Evolutionary conservation across 2,797 vertebrate species (phyloP).

Genomic region (Parauchenoglanis punctatus): DNA sequence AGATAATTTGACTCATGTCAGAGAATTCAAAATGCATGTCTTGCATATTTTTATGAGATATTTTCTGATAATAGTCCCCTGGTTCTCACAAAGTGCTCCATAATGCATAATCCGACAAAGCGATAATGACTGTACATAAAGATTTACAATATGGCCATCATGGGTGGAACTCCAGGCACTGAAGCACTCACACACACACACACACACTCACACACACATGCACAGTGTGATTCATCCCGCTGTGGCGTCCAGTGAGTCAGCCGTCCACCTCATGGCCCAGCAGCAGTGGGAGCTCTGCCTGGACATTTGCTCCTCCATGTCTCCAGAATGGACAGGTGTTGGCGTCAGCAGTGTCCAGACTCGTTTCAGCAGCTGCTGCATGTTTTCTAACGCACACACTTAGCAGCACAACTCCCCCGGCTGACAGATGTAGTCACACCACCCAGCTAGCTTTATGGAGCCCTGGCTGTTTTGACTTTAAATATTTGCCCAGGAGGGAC

Average conservation of each 20-base stretch:
- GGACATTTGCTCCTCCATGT: constrained; percentile 78
- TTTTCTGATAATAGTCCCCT: not conserved
- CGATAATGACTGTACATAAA: constrained; percentile 37
- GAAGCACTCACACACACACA: constrained; percentile 20
- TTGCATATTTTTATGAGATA: not conserved
- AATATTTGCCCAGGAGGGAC: constrained; percentile 82
- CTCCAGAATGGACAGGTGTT: constrained; percentile 81
- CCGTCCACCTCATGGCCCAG: constrained; percentile 50
- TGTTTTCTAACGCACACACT: constrained; percentile 58
- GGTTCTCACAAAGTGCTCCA: constrained; percentile 8
- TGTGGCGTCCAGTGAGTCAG: constrained; percentile 49
- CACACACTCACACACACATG: constrained; percentile 31
- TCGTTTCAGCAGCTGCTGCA: constrained; percentile 77
- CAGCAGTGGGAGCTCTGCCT: constrained; percentile 57
- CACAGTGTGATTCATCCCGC: constrained; percentile 45
- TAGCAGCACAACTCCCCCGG: constrained; percentile 59
- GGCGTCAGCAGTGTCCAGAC: constrained; percentile 78
- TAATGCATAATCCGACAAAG: constrained; percentile 10
- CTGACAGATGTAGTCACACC: constrained; percentile 78
- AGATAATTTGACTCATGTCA: not conserved
- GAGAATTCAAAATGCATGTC: not conserved
- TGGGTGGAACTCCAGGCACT: constrained; percentile 31
- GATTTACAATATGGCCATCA: constrained; percentile 48
- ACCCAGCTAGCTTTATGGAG: constrained; percentile 77
- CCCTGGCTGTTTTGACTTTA: constrained; percentile 80